These are phyloP conservation scores for Limnephilus auricula DNA, from an alignment of 2,888 invertebrate species.

Conservation along the genomic window DNA sequence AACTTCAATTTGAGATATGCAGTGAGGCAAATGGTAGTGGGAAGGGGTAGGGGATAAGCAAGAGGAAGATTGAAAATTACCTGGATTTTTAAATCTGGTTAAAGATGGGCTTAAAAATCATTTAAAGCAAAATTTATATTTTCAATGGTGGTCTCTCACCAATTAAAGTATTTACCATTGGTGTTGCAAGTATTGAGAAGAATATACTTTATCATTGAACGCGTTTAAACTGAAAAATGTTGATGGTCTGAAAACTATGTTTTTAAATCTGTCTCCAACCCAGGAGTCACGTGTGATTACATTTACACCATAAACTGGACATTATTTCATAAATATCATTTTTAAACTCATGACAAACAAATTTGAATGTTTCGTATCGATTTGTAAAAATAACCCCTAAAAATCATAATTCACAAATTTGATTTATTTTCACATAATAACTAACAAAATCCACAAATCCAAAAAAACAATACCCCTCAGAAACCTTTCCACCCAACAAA, in stretches of 20 bases:
- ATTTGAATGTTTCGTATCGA: neutral
- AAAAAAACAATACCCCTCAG: conserved; percentile 2
- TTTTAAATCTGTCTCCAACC: neutral
- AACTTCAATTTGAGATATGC: neutral
- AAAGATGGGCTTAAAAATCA: neutral
- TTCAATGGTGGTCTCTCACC: neutral
- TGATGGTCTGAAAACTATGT: neutral
- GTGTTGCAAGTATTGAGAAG: too few relatives aligned
- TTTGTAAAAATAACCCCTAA: neutral
- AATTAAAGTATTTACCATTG: neutral
- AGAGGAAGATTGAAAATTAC: neutral
- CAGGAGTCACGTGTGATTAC: neutral
- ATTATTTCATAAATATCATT: neutral
- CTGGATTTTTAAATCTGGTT: neutral
- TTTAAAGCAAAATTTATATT: neutral
- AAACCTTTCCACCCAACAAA: conserved; percentile 29
- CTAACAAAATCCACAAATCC: neutral
- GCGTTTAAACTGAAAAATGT: too few relatives aligned
- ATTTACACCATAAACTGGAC: neutral
- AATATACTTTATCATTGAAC: too few relatives aligned
- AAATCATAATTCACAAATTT: neutral
- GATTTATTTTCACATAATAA: neutral
- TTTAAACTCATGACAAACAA: neutral
- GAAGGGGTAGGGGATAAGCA: neutral
- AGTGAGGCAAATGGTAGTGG: neutral